Evolutionary conservation across 2,797 vertebrate genomes (phyloP), one percentile per base, ranked within the genome.

Genomic region (Tachyglossus aculeatus): DNA sequence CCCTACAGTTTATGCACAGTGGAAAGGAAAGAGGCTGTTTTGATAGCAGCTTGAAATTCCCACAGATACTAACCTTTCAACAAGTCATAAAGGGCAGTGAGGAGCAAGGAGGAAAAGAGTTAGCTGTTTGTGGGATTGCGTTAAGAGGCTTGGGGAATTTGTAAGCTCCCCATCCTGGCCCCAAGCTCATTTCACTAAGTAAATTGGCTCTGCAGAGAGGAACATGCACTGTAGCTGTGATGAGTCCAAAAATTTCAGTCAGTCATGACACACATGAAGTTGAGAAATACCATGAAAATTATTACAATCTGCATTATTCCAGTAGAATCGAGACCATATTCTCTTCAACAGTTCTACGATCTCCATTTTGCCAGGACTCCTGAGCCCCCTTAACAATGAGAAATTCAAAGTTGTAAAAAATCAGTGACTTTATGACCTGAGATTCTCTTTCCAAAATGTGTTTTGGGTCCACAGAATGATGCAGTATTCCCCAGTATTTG

Each of bases 241-340:
- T 43, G 19, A 31, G 11, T 53, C 40, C 19, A 62, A 65, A 36
- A 67, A 59, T 45, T 41, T 37, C 22, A 45, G 22, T 7, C 24
- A 64, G 19, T 61, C 45, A 70, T 25, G 31, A 50, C 16, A 60
- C 6, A 65, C 4, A 36, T 4, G 14, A 78, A 68, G 9, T 21
- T 44, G 32, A 43, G 22, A 51, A 74, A 51, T 27, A 54, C 10
- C 21, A 51, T 58, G 15, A 50, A 82, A 70, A 61, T 40, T 67
- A 81, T 56, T 36, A 38, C 6, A 58, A 25, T 54, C 22, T 53
- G 1, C 6, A 41, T 8, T 43, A 13, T 69, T 9, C 2, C 15
- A 38, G 9, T 29, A 36, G 1, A 67, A 44, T 51, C 39, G 1
- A 51, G 7, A 51, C 9, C 53, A 11, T 38, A 58, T 11, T 18